These are phyloP conservation scores for Ammodytes dubius DNA, from an alignment of 2,113 vertebrate genomes.

Conservation along the genomic window DNA sequence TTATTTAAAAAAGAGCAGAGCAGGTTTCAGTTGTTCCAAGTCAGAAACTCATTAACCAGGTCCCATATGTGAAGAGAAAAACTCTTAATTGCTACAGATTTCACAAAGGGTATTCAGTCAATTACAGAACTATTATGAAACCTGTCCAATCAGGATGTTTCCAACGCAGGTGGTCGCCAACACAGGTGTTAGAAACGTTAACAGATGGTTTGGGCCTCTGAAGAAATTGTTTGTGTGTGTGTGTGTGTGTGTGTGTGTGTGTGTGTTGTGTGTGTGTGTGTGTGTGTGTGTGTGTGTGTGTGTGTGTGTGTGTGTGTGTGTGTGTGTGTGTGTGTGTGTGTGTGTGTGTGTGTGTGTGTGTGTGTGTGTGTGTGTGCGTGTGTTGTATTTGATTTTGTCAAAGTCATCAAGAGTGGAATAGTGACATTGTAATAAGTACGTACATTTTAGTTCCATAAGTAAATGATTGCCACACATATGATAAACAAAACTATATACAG, in stretches of 20 bases:
- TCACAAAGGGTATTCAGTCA: slow-evolving; percentile 44
- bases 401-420: neutral
- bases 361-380: neutral
- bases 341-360: neutral
- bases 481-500: neutral
- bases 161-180: slow-evolving; percentile 52
- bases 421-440: neutral
- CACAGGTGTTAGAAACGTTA: slow-evolving; percentile 62
- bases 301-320: slow-evolving; percentile 23
- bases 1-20: neutral
- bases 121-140: slow-evolving; percentile 50
- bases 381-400: neutral
- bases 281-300: slow-evolving; percentile 20
- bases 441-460: neutral
- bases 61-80: slow-evolving; percentile 44
- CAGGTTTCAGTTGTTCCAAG: slow-evolving; percentile 19
- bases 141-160: slow-evolving; percentile 43
- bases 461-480: neutral
- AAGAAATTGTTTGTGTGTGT: neutral
- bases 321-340: slow-evolving; percentile 5
- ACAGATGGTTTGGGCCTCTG: slow-evolving; percentile 47
- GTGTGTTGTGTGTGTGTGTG: slow-evolving; percentile 31
- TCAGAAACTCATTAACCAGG: slow-evolving; percentile 34
- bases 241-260: slow-evolving; percentile 20
- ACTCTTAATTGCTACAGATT: slow-evolving; percentile 47